Base-by-base conservation (phyloP, 2,113 vertebrate genomes). In the Eleginops maclovinus region DNA sequence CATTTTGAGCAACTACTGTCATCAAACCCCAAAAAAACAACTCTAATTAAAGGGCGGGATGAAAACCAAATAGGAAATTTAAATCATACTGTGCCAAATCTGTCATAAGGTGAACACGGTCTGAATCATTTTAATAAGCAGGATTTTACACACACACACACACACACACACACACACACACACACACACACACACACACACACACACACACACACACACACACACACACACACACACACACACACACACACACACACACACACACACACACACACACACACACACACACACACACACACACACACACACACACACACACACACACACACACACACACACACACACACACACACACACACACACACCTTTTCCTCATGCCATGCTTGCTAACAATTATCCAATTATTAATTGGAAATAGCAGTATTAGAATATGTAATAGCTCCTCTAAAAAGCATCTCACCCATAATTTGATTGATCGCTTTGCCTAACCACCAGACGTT, bases 371-470 rank as follows among this genome's bases (percentile, higher is more conserved):
- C 51, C 69, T 58, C 58, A 44, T 62, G 28, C 60, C 61, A 40
- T 54, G 58, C 49, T 70, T 78, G 54, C 59, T 50, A 79, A 86
- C 22, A 14, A 87, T 59, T 73, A 60, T 73, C 63, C 68, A 81
- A 75, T 88, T 75, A 87, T 55, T 65, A 59, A 75, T 28, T 79
- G 73, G 50, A 75, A 77, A 82, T 70, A 72, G 60, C 59, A 41
- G 41, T 66, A 77, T 83, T 81, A 87, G 77, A 83, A 79, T 55
- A 81, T 53, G 50, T 66, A 80, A 88, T 83, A 80, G 68, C 77
- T 63, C 54, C 44, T 22, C 21, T 79, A 68, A 71, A 81, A 83
- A 26, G 10, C 31, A 6, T 56, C 59, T 77, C 68, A 59, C 31
- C 67, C 11, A 9, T 70, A 73, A 85, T 88, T 72, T 87, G 83